Percentiles rank a stretch among this genome's conserved stretches.
These are phyloP conservation scores for Nannoperca australis DNA, from an alignment of 2,797 vertebrate genomes.

Conservation along the genomic window DNA sequence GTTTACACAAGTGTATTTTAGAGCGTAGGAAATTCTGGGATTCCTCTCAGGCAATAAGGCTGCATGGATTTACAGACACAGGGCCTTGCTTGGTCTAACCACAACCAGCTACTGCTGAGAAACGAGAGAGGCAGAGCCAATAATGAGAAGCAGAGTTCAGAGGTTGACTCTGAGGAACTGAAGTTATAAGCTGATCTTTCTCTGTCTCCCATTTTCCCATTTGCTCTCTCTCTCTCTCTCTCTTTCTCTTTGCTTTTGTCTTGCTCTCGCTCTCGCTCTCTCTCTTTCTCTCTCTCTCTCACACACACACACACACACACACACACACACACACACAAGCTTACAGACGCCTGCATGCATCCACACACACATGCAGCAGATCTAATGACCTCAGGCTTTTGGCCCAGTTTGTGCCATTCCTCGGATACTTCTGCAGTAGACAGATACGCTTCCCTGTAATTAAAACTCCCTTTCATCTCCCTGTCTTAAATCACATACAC, in stretches of 20 bases:
- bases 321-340: slow-evolving; percentile 45
- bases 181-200: slow-evolving; percentile 74
- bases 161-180: slow-evolving; percentile 74
- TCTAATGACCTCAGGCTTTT: slow-evolving; percentile 84
- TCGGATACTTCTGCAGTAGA: slow-evolving; percentile 85
- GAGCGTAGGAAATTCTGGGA: slow-evolving; percentile 77
- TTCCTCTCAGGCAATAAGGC: slow-evolving; percentile 74
- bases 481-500: slow-evolving; percentile 78
- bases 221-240: slow-evolving; percentile 15
- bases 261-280: slow-evolving; percentile 1
- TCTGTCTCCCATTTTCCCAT: slow-evolving; percentile 54
- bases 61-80: slow-evolving; percentile 69
- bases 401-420: slow-evolving; percentile 84
- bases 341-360: slow-evolving; percentile 35
- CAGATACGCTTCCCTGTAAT: slow-evolving; percentile 86
- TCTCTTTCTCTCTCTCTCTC: not conserved
- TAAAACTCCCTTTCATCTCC: slow-evolving; percentile 86
- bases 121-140: slow-evolving; percentile 49
- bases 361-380: slow-evolving; percentile 63
- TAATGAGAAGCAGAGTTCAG: slow-evolving; percentile 74
- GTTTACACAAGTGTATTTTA: slow-evolving; percentile 85
- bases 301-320: slow-evolving; percentile 44
- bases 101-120: slow-evolving; percentile 73
- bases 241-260: not conserved
- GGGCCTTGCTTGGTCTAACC: slow-evolving; percentile 66